Evolutionary conservation across 92 coral and sea anemone species (phyloP), one percentile per base, ranked within the genome.

Genomic region (Hydrozoanthus gracilis): DNA sequence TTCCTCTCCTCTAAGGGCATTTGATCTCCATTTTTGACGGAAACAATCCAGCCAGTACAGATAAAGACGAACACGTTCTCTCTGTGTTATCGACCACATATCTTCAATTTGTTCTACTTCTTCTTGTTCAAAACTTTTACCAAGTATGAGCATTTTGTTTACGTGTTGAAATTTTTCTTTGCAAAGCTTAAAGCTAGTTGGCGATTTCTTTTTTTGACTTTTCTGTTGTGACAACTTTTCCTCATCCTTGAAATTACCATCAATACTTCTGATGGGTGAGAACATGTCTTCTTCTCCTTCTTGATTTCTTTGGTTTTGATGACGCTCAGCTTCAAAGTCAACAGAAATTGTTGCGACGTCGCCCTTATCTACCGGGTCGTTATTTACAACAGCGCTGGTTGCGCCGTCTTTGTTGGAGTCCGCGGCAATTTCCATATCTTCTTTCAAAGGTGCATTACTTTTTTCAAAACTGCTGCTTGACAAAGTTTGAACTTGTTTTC

Each of bases 31-130:
- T 15, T 82, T 79, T 69, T 88, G 89, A 47, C 91, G 87, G 18
- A 64, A 88, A 54, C 86, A 78, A 5, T 61, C 60, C 44, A 91
- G 83, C 96, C 96, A 93, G 77, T 80, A 66, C 20, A 90, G 91
- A n/a, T 93, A 93, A 62, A 93, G 58, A 48, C 93, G 86, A 64
- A 88, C 66, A 11, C 96, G 92, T 46, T 89, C 88, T 20, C 39
- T 77, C n/a, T 79, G 76, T 52, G 82, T 16, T 8, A 93, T 71
- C 51, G 39, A n/a, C 96, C 96, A 93, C 66, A 93, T 88, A 91
- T 88, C 71, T 73, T 51, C 0, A 56, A 83, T 86, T 3, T 0
- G 20, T 45, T 16, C 71, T 64, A 87, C 90, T 56, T 93, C 96
- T 13, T 83, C 84, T 16, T 79, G 88, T 0, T 75, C 46, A 93